A percentile compares a stretch with the other conserved stretches of the same genome.
Evolutionary conservation across 2,888 invertebrate species (phyloP).

Genomic region (Drosophila longiperda): DNA sequence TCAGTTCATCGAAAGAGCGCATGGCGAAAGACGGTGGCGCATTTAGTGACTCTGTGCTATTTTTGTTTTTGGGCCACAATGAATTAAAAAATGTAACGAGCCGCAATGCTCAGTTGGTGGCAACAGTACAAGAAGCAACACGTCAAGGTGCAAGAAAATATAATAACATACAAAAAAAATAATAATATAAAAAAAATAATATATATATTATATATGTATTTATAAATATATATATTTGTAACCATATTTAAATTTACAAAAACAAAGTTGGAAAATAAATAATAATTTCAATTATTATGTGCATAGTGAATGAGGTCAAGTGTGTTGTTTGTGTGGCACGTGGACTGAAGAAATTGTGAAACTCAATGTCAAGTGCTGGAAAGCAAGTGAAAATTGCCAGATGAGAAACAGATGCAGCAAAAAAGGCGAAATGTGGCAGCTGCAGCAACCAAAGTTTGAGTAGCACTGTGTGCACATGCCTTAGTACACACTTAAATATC

Average conservation of each 20-base stretch:
- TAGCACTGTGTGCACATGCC: background rate
- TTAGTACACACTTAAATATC: background rate
- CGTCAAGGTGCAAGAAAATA: slow-evolving; percentile 1
- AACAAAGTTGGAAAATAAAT: background rate
- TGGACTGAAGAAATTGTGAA: slow-evolving; percentile 29
- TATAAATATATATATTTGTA: background rate
- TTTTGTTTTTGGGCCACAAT: slow-evolving; percentile 50
- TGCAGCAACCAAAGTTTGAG: slow-evolving; percentile 41
- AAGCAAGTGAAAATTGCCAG: slow-evolving; percentile 48
- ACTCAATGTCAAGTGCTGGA: slow-evolving; percentile 27
- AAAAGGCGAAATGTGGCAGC: slow-evolving; percentile 21
- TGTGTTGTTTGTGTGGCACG: slow-evolving; percentile 50
- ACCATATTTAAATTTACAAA: background rate
- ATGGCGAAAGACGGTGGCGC: slow-evolving; percentile 53
- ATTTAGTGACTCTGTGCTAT: slow-evolving; percentile 54
- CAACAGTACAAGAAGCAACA: slow-evolving; percentile 10
- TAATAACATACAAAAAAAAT: background rate
- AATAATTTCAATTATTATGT: background rate
- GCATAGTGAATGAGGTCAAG: slow-evolving; percentile 50
- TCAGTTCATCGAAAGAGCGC: slow-evolving; percentile 53
- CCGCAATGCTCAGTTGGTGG: slow-evolving; percentile 20
- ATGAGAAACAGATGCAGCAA: slow-evolving; percentile 60
- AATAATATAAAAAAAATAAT: too few relatives aligned
- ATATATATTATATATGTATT: too few relatives aligned
- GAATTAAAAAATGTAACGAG: slow-evolving; percentile 31